Evolutionary conservation across 2,113 vertebrate genomes (phyloP), one percentile per base, ranked within the genome.

Genomic region (Lasiurus cinereus): DNA sequence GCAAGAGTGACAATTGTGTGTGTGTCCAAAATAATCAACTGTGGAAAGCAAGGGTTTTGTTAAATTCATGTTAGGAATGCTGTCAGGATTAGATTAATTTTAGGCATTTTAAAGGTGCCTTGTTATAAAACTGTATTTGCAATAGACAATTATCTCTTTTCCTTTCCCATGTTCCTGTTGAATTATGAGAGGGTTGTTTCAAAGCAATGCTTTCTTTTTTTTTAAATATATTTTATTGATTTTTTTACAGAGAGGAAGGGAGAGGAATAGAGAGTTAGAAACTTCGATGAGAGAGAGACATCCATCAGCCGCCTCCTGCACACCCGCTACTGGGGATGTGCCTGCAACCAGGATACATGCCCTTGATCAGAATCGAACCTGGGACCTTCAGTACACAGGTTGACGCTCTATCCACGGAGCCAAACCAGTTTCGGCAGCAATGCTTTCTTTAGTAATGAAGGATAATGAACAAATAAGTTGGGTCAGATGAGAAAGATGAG

Each of bases 81-180:
- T 86, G 8, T 77, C 52, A 54, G 62, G 10, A 64, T 83, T 52
- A 52, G 18, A 77, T 91, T 76, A 83, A 70, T 64, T 76, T 27
- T 22, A 31, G n/a, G 12, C 69, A 83, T 62, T 96, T 62, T 77
- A 33, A 36, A n/a, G 70, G 69, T 72, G 7, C 21, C 24, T 91
- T 64, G 83, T 83, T 91, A 74, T 50, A 88, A 54, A 72, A 82
- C n/a, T 74, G 24, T 77, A 48, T 91, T 91, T 91, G 5, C 27
- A 16, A 83, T 33, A 77, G 16, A 12, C 82, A 66, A 16, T 87
- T 96, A 46, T 31, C 22, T n/a, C 21, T 62, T 76, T 89, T 92
- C 48, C 9, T 62, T 87, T 77, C 56, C 22, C 22, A 15, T 83
- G 64, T 74, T 93, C 90, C 21, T 50, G 16, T 33, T 82, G 46